phyloP scores from a whole-genome alignment of 2,888 invertebrate species.

The Phrixothrix hirtus region DNA sequence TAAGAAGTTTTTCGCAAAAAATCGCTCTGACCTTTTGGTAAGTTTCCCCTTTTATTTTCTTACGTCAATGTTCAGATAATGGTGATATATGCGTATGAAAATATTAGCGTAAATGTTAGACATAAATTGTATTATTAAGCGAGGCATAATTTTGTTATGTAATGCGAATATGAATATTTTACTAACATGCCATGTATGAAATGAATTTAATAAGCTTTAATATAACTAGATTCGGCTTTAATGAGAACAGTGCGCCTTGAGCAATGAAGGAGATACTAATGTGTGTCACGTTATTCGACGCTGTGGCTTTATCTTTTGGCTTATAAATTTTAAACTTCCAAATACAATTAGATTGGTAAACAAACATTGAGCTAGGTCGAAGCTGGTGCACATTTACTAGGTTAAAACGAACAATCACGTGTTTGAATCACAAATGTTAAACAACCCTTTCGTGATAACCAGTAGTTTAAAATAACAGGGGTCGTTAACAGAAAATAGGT shows the following conservation, averaged over 20 bases:
- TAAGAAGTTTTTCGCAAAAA: constrained; percentile 18
- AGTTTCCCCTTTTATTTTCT: constrained; percentile 1
- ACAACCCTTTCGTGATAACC: no score
- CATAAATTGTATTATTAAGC: background rate
- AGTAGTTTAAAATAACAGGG: no score
- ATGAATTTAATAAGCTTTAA: background rate
- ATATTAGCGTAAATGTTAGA: background rate
- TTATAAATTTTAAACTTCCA: constrained; percentile 5
- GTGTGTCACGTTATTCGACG: constrained; percentile 2
- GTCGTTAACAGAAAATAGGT: no score
- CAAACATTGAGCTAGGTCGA: no score
- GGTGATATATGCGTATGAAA: background rate
- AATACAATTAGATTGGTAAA: constrained; percentile 4
- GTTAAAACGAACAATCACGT: no score
- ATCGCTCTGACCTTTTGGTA: constrained; percentile 10
- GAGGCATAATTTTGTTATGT: background rate
- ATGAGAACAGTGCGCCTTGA: background rate
- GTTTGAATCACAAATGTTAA: no score
- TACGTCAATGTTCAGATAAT: background rate
- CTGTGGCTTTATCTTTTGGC: background rate
- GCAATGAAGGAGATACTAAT: constrained; percentile 1
- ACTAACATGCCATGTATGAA: background rate
- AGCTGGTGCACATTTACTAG: no score
- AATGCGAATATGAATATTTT: background rate
- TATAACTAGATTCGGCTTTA: background rate